Base-by-base conservation (phyloP, 2,888 invertebrate genomes). In the Idaea dimidiata region DNA sequence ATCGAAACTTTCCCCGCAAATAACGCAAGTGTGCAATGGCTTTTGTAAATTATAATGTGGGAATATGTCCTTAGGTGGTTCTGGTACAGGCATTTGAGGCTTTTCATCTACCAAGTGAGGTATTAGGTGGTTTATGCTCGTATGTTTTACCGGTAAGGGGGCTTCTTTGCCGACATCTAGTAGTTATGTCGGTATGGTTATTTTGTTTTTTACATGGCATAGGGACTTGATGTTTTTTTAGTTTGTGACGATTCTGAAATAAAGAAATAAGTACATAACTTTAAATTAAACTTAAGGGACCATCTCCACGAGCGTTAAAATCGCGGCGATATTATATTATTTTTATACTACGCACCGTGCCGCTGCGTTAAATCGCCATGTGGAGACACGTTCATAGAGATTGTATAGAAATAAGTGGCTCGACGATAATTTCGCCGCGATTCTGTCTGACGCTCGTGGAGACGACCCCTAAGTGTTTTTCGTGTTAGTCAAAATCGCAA, bases 241-340 rank as follows among this genome's bases (percentile, higher is more conserved):
- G 57, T 73, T 86, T 89, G 69, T 92, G 91, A 53, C 83, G 60
- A 82, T 87, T 91, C 91, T 92, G 87, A 54, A 89, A 62, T 59
- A 18, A 16, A 24, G 24, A 24, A 24, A 24, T 24, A 24, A 54
- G 58, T 4, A 54, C 32, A 61, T 59, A 32, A 58, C 53, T 54
- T 24, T 57, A 6, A 58, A 8, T n/a, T n/a, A n/a, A n/a, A n/a
- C n/a, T n/a, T n/a, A n/a, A n/a, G n/a, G n/a, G n/a, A n/a, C n/a
- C n/a, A n/a, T n/a, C n/a, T n/a, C n/a, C n/a, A n/a, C n/a, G n/a
- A n/a, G n/a, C n/a, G n/a, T n/a, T n/a, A n/a, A n/a, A n/a, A n/a
- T n/a, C n/a, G n/a, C n/a, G n/a, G n/a, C 58, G 14, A 62, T 59
- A 63, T 18, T 53, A 32, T 32, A 10, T 24, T 24, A 17, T 18